These are phyloP conservation scores for Chaetodon trifasciatus DNA, from an alignment of 2,797 vertebrate genomes.

Conservation along the genomic window DNA sequence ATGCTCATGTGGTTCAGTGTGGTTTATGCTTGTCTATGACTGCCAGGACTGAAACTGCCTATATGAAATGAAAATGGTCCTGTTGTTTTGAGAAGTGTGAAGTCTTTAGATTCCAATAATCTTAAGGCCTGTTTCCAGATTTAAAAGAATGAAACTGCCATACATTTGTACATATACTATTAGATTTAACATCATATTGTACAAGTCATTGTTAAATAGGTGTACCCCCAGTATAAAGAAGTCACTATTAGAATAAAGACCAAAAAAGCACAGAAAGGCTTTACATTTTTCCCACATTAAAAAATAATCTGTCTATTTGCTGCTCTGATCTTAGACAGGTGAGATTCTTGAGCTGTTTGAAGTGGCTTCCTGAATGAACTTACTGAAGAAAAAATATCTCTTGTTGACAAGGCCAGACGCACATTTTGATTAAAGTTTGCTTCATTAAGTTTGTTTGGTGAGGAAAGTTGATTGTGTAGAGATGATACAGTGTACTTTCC, in stretches of 20 bases:
- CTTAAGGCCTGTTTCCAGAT: background rate
- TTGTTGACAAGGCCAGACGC: slow-evolving; percentile 26
- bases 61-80: too few species aligned
- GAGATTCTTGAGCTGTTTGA: slow-evolving; percentile 3
- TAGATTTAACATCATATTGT: background rate
- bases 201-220: background rate
- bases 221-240: background rate
- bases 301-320: background rate
- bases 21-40: too few species aligned
- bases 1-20: background rate
- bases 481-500: background rate
- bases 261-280: background rate
- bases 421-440: slow-evolving; percentile 56
- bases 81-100: background rate
- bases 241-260: background rate
- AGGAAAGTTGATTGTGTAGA: slow-evolving; percentile 14
- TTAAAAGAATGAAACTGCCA: background rate
- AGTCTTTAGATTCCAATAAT: background rate
- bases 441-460: slow-evolving; percentile 39
- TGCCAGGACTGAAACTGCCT: too few species aligned
- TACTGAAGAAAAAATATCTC: slow-evolving; percentile 2
- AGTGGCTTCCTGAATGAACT: background rate
- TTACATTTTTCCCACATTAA: background rate
- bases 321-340: background rate
- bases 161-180: background rate